phyloP scores from a whole-genome alignment of 2,888 invertebrate genomes.

The Acanthococcus lagerstroemiae region DNA sequence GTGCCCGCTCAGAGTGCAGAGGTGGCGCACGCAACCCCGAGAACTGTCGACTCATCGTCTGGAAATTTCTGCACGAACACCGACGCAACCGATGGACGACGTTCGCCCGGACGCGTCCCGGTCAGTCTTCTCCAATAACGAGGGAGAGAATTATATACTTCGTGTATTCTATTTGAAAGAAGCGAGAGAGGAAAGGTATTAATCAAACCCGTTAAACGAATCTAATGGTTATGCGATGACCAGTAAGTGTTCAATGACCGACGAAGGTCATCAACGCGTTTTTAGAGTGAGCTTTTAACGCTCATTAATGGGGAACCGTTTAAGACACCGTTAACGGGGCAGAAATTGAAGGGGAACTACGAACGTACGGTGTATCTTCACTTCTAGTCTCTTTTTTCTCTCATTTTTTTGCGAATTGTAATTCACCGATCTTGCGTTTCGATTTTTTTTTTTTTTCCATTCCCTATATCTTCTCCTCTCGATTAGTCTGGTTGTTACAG shows the following conservation, averaged over 20 bases:
- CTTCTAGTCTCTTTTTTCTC: too few species aligned
- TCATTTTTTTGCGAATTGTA: too few species aligned
- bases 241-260: conserved; percentile 23
- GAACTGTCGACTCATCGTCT: conserved; percentile 17
- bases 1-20: not conserved
- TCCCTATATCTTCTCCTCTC: too few species aligned
- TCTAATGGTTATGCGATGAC: conserved; percentile 8
- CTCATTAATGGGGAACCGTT: conserved; percentile 25
- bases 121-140: not conserved
- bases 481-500: too few species aligned
- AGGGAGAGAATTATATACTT: not conserved
- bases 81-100: conserved; percentile 8
- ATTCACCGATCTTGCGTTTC: too few species aligned
- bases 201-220: conserved; percentile 17
- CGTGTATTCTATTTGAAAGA: not conserved
- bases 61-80: not conserved
- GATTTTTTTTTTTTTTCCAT: too few species aligned
- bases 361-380: too few species aligned
- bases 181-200: too few species aligned
- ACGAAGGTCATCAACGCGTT: conserved; percentile 26
- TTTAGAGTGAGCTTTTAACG: conserved; percentile 17
- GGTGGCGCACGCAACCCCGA: not conserved
- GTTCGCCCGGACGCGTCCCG: too few species aligned
- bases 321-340: conserved; percentile 14
- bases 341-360: not conserved